Evolutionary conservation across 2,113 vertebrate genomes (phyloP), one percentile per base, ranked within the genome.

Genomic region (Tiliqua scincoides): DNA sequence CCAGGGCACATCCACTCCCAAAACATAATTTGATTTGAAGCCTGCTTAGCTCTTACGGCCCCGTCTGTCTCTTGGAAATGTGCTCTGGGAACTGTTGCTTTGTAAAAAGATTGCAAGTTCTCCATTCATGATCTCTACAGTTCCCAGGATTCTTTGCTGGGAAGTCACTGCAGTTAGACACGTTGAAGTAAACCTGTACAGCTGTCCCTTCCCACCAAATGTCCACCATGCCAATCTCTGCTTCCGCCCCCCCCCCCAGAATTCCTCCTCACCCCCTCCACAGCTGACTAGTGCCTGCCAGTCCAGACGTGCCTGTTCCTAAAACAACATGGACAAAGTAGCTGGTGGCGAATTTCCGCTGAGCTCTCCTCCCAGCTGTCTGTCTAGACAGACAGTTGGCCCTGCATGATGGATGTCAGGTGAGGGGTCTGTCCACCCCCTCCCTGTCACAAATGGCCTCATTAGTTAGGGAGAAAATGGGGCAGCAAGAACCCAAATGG

Each of bases 381-480:
- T 40, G n/a, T 0, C 0, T 0, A 74, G 6, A 1, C 87, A 4
- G 80, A 2, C 70, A 1, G 61, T 37, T 59, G 25, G 76, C 85
- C 43, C 4, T 0, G 0, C 23, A 2, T 18, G 80, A 89, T 3
- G 37, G 91, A 82, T 88, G 61, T 1, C 0, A 1, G 88, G 85
- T 0, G 1, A 12, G 72, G 86, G 30, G 71, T 72, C 83, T 62
- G 52, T 27, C 91, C 32, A 1, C 93, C 76, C 67, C 10, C 2
- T 30, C 82, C 80, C 81, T 40, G 0, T 1, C 20, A 4, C 85
- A 88, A 90, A 91, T 88, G 91, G 93, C 91, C 89, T 94, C 87
- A 62, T 91, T 93, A 84, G 84, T 87, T 87, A 91, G 74, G 92
- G 76, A 78, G 87, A 85, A 89, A 89, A 88, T 48, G 65, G 82